Base-by-base conservation (phyloP, 2,113 vertebrate species). In the Epinephelus lanceolatus region DNA sequence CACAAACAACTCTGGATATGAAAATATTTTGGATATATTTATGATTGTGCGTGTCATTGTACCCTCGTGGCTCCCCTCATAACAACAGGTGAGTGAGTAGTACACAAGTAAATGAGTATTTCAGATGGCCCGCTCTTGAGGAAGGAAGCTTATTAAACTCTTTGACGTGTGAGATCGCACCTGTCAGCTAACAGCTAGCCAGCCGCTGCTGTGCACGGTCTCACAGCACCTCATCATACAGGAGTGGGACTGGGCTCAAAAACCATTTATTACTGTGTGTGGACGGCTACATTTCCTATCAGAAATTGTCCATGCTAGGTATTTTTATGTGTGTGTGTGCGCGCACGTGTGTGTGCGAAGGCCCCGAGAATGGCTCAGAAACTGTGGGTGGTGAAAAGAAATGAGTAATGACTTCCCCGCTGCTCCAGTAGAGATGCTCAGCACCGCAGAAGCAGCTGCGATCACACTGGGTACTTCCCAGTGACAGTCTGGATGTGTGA, bases 341-440 rank as follows among this genome's bases (percentile, higher is more conserved):
- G 21, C 52, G 18, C n/a, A 33, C 37, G 65, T 33, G 55, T 47
- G 40, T 25, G 45, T 49, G 67, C n/a, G 45, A 80, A 70, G 59
- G 30, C 27, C 56, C 55, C 59, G 30, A 18, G 51, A 73, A 71
- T 57, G 52, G 52, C 65, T 71, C 33, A 75, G 71, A 71, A 70
- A 66, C 76, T 66, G 86, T 85, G 62, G 84, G 76, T 63, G 68
- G 13, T 69, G 6, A 67, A 84, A 73, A 75, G 75, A 78, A 85
- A 78, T 23, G 51, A 81, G 51, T 76, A 81, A 71, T 63, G 61
- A 78, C 79, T 87, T 85, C 59, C 51, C 60, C 7, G 19, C 81
- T 68, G 71, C 70, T 82, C 9, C 33, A 14, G 55, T 21, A 12
- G 78, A 76, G 74, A 81, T 33, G 27, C 71, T 85, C 65, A 10